Evolutionary conservation across 2,113 vertebrate species (phyloP).

Genomic region (Shinisaurus crocodilurus): DNA sequence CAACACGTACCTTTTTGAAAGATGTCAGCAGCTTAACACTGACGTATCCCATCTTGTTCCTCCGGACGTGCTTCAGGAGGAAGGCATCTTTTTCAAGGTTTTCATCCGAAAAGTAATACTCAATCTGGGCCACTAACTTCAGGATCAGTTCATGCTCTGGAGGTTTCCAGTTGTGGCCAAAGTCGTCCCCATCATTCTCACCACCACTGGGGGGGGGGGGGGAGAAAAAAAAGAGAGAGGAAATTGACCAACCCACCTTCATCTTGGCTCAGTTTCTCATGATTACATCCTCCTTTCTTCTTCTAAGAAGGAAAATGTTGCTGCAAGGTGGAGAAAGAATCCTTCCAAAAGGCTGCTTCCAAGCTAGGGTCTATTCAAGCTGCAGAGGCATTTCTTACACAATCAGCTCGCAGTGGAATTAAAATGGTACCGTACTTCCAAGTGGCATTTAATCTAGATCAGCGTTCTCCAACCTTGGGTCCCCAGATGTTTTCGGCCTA

Average conservation of each 20-base stretch:
- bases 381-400: neutral
- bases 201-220: conserved; percentile 79
- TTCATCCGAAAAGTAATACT: conserved; percentile 96
- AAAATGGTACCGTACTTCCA: neutral
- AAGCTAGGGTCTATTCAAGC: neutral
- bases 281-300: neutral
- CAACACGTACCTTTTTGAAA: conserved; percentile 91
- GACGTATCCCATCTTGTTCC: conserved; percentile 96
- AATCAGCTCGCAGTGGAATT: neutral
- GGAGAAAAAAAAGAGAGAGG: conserved; percentile 34
- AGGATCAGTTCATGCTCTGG: conserved; percentile 88
- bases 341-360: neutral
- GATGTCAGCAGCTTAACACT: conserved; percentile 98
- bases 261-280: neutral
- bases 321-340: neutral
- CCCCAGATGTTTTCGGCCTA: no score
- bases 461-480: no score
- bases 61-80: conserved; percentile 93
- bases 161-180: conserved; percentile 87
- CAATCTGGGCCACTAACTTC: conserved; percentile 92
- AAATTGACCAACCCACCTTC: neutral
- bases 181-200: conserved; percentile 86
- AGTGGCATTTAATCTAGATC: neutral
- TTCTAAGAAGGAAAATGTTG: neutral
- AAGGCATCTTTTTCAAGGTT: conserved; percentile 98